Base-by-base conservation (phyloP, 2,888 invertebrate genomes). In the Tetranychus piercei region DNA sequence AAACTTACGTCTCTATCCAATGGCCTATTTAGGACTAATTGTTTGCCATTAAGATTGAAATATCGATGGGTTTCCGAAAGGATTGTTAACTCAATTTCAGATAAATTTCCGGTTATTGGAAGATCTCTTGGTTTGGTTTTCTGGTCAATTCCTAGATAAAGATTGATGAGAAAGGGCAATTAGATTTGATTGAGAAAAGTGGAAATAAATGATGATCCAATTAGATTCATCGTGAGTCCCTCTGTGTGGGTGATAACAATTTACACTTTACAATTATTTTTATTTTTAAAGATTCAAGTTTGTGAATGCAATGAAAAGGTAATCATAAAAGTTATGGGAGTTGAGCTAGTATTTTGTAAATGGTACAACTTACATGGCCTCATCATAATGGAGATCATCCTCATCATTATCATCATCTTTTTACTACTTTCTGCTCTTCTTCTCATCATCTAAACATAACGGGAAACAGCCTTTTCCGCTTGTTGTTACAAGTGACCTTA, bases 1-100 rank as follows among this genome's bases (percentile, higher is more conserved):
- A 73, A 20, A 75, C 76, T 89, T 75, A 87, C 88, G 83, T 93
- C 92, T 80, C 92, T 87, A 82, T 93, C 92, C 73, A 93, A 84
- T 0, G 92, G 91, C 79, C 89, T 86, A 74, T 91, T 83, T 74
- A 93, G 85, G 81, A 89, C 88, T 73, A 93, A 83, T 76, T 88
- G 87, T 82, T 92, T 93, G 69, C 91, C 92, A 81, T 90, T 88
- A 55, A 93, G 85, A 79, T 88, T 86, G 82, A 93, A 93, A 79
- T 77, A 77, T 55, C 77, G 77, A 4, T 78, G 76, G 1, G 78
- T 77, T n/a, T 76, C 76, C 8, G 78, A 77, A 44, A 76, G 76
- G 11, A 78, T 76, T 11, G 23, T 73, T 8, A 79, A 73, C 64
- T 77, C 76, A 44, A 78, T 77, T 74, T 76, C 73, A 23, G 75